Evolutionary conservation across 2,113 vertebrate species (phyloP), one percentile per base, ranked within the genome.

Genomic region (Numida meleagris): DNA sequence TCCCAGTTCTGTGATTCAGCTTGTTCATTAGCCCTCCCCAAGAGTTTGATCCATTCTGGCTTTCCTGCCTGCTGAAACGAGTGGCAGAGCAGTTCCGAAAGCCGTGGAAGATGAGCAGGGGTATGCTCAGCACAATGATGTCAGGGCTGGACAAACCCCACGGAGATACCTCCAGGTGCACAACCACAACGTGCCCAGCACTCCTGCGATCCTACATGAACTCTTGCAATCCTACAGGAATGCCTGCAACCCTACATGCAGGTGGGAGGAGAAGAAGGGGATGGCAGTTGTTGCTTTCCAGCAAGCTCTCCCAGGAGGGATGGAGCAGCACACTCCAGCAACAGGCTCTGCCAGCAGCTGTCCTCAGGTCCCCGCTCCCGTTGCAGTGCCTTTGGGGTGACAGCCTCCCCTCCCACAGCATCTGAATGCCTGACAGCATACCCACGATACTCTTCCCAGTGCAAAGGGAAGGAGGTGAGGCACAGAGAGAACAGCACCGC

Each of bases 1-100:
- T 94, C 88, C 73, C 77, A 68, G 66, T 86, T 88, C 77, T 58
- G 58, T 84, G 90, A 84, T 95, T 90, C 94, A 88, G 77, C 82
- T 48, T 46, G 65, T 38, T 91, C 83, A 82, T 90, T 83, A 88
- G 92, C 53, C 70, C 48, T 84, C 27, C 24, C 68, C 86, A 78
- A 68, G 77, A 96, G 80, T 75, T 93, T 46, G 77, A 88, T 65
- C 51, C 50, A 46, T 72, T 92, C 66, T 68, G 65, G 46, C 61
- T 86, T 78, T 84, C 82, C 76, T 57, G 53, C 86, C 38, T 65
- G 67, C 55, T 34, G 20, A 53, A 86, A 74, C 2, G 23, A 89
- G 85, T 14, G 3, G 91, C 86, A 78, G 57, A 86, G 51, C 80
- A 16, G 36, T 82, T 86, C 65, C 67, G 65, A 75, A 78, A 59